A percentile compares a stretch with the other conserved stretches of the same genome.
Evolutionary conservation across 2,113 vertebrate species (phyloP).

Genomic region (Gymnogyps californianus): DNA sequence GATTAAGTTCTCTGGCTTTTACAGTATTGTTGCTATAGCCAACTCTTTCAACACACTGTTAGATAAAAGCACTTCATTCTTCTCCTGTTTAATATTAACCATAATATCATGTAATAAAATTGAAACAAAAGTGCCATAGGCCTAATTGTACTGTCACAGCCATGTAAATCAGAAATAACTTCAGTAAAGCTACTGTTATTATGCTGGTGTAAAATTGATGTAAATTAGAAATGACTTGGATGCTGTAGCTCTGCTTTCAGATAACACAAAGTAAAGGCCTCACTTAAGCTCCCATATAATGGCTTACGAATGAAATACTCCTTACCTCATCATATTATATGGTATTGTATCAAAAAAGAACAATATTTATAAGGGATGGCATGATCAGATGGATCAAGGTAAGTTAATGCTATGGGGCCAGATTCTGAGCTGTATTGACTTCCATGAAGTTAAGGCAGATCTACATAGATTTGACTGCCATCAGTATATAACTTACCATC

Average conservation of each 20-base stretch:
- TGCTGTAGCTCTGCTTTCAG: constrained; percentile 10
- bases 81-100: constrained; percentile 50
- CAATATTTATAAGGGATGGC: background rate
- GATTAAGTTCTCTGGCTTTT: constrained; percentile 37
- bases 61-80: constrained; percentile 7
- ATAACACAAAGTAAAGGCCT: constrained; percentile 1
- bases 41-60: background rate
- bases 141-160: constrained; percentile 60
- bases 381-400: background rate
- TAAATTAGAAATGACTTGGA: constrained; percentile 41
- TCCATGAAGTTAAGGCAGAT: background rate
- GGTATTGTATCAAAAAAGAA: background rate
- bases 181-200: constrained; percentile 41
- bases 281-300: background rate
- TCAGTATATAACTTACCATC: background rate
- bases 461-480: background rate
- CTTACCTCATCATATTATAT: background rate
- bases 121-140: constrained; percentile 60
- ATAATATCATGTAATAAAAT: constrained; percentile 55
- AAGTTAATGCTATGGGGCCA: background rate
- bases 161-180: constrained; percentile 60
- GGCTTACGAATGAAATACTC: background rate
- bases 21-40: constrained; percentile 19
- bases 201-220: constrained; percentile 45
- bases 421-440: background rate